Conservation (phyloP, 1,140 invertebrate genomes). For the Neodiprion lecontei region DNA sequence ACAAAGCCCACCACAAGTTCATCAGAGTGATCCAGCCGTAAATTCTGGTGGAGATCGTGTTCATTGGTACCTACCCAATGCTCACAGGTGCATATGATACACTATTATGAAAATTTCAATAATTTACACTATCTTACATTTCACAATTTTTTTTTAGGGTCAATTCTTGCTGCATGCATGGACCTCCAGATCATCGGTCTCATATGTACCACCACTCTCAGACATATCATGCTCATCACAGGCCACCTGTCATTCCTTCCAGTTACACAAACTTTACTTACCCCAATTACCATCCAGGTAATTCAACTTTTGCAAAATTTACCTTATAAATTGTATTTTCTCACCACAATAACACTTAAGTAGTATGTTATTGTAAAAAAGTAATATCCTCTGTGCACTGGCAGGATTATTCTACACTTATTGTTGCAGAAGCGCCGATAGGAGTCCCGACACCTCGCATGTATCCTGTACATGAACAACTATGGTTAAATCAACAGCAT, state of each 20-base stretch:
- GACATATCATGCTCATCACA: slow-evolving; percentile 33
- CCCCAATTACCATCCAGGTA: slow-evolving; percentile 20
- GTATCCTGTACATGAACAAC: slow-evolving; percentile 74
- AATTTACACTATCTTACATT: slow-evolving; percentile 14
- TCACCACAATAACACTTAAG: slow-evolving; percentile 9
- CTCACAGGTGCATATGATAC: neutral
- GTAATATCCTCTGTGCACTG: slow-evolving; percentile 30
- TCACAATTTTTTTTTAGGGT: slow-evolving; percentile 32
- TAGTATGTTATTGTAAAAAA: slow-evolving; percentile 9
- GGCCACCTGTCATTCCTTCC: slow-evolving; percentile 34
- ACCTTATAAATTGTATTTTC: neutral
- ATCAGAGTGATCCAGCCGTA: neutral
- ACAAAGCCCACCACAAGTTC: slow-evolving; percentile 34
- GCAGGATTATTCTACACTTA: slow-evolving; percentile 15
- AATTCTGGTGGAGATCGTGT: neutral
- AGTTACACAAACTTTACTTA: slow-evolving; percentile 24
- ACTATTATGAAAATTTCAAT: slow-evolving; percentile 10
- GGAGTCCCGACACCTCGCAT: slow-evolving; percentile 63
- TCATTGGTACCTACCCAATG: neutral
- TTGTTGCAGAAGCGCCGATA: slow-evolving; percentile 27
- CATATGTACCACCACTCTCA: slow-evolving; percentile 29
- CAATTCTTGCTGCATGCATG: slow-evolving; percentile 41
- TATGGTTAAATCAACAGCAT: slow-evolving; percentile 77
- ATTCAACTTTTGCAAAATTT: slow-evolving; percentile 3
- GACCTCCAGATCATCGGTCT: slow-evolving; percentile 34